Base-by-base conservation (phyloP, 2,888 invertebrate genomes). In the Caenorhabditis imperialis region DNA sequence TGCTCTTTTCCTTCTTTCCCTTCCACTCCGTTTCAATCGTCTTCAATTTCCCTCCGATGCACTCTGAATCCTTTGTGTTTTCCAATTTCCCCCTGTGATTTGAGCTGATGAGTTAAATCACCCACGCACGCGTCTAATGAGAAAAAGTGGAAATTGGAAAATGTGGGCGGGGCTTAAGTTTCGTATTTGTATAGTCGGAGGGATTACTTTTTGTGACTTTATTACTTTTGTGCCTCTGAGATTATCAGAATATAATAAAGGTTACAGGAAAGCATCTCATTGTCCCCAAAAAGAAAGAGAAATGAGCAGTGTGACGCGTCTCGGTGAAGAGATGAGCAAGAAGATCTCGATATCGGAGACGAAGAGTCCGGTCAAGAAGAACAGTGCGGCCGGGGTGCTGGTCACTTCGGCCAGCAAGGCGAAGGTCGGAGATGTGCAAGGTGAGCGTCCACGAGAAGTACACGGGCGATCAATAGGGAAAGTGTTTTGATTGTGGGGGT, bases 261-360 rank as follows among this genome's bases (percentile, higher is more conserved):
- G n/a, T n/a, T n/a, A n/a, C n/a, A n/a, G n/a, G n/a, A n/a, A n/a
- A n/a, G n/a, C n/a, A n/a, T n/a, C n/a, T n/a, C n/a, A n/a, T n/a
- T n/a, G n/a, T n/a, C n/a, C n/a, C n/a, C n/a, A n/a, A 30, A 2
- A 25, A 23, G 4, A n/a, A 23, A 25, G 23, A 25, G 53, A 51
- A 47, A 61, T 61, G 60, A 42, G 50, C 38, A 65, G 55, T 42
- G 65, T 65, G 42, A 53, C 60, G 3, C 65, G 65, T 65, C 69
- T 74, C 40, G 74, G 74, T 20, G 74, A 74, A 30, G 74, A 69
- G 20, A 74, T 74, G 74, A 57, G 42, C 40, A 74, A 73, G 45
- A 73, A 74, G 16, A 62, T 74, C 37, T 74, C 74, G 4, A 44
- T 74, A 12, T 69, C 74, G 10, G 67, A 74, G 1, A 37, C 37